A percentile compares a stretch with the other conserved stretches of the same genome.
Evolutionary conservation across 2,888 invertebrate species (phyloP).

Genomic region (Pegoplata infirma): DNA sequence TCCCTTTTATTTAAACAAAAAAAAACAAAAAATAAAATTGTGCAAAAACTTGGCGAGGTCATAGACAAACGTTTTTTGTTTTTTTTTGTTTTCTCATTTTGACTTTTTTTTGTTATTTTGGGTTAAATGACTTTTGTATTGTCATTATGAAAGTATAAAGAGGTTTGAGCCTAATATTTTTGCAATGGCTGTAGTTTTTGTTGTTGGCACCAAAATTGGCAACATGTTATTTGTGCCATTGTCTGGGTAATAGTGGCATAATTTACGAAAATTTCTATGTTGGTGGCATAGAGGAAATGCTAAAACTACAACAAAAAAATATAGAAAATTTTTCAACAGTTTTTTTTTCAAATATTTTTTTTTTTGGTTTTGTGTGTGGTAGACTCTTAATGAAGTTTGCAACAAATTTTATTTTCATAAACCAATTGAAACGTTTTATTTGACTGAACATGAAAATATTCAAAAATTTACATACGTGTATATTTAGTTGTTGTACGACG

Average conservation of each 20-base stretch:
- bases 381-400: conserved; percentile 51
- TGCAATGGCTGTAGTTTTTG: conserved; percentile 15
- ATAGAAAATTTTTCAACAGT: conserved; percentile 34
- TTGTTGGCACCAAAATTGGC: conserved; percentile 61
- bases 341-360: too few relatives aligned
- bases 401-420: conserved; percentile 20
- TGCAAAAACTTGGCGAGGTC: conserved; percentile 50
- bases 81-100: not conserved
- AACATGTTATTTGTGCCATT: conserved; percentile 63
- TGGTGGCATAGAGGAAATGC: conserved; percentile 54
- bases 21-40: too few relatives aligned
- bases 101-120: conserved; percentile 44
- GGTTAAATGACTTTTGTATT: conserved; percentile 61
- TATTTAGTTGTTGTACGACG: too few relatives aligned
- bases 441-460: conserved; percentile 42
- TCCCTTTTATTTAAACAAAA: conserved; percentile 7
- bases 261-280: conserved; percentile 60
- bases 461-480: too few relatives aligned
- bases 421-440: conserved; percentile 48
- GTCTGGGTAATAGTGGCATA: conserved; percentile 62
- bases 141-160: conserved; percentile 59
- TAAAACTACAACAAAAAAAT: not conserved
- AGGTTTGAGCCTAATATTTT: conserved; percentile 50
- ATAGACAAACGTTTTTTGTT: not conserved
- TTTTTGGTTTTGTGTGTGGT: conserved; percentile 12